Evolutionary conservation across 1,140 invertebrate species (phyloP), one percentile per base, ranked within the genome.

Genomic region (Drosophila busckii): DNA sequence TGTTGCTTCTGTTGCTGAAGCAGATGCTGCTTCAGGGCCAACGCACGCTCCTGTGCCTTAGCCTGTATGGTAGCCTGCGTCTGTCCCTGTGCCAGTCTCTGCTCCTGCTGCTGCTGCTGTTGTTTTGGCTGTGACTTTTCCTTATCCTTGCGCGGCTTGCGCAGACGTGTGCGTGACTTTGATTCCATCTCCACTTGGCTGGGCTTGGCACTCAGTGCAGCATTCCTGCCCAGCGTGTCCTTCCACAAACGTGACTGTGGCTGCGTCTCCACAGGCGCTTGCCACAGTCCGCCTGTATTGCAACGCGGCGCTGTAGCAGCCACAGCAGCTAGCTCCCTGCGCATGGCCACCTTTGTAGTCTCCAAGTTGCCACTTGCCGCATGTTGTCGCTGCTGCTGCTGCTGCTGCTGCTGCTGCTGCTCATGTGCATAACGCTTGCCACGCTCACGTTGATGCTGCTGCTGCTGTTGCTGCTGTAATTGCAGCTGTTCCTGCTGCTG

Each of bases 281-380:
- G 62, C 58, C 62, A 66, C 17, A 56, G 2, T 1, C 44, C 34
- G 0, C 16, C 15, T 7, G n/a, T 45, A n/a, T 12, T 31, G n/a
- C 38, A 38, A 10, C 26, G 50, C 2, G 45, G 37, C 1, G 62
- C 71, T 1, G 68, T 50, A 4, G 59, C 68, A 7, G 41, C 61
- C 25, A 70, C 41, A 2, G 71, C 70, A 1, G 65, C 70, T 16
- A 65, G 9, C 28, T 78, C 66, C 1, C 61, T 32, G 2, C 29
- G 44, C 12, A 67, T 8, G 0, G 42, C 26, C 9, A 50, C 26
- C 2, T 41, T 29, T 2, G 29, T 26, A 2, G 40, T 22, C 23
- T 9, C n/a, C n/a, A n/a, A n/a, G 23, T 2, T 13, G n/a, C 34
- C 10, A 19, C 16, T 22, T 17, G 3, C 4, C 5, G 16, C 13